Base-by-base conservation (phyloP, 2,888 invertebrate genomes). In the Steinernema scapterisci region DNA sequence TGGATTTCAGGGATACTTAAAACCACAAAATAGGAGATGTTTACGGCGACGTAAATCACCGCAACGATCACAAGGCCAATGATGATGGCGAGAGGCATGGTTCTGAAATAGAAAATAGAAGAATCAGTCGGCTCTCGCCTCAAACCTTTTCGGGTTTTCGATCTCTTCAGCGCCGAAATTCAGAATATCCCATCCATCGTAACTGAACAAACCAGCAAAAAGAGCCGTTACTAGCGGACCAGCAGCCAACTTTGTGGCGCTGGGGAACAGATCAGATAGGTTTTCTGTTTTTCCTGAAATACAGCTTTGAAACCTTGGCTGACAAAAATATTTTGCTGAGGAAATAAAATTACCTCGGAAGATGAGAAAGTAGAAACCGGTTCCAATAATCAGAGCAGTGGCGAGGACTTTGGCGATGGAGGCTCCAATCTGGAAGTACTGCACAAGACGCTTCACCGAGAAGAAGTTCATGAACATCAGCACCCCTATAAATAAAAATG, bases 151-250 rank as follows among this genome's bases (percentile, higher is more conserved):
- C 19, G 86, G 86, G 46, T 84, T 84, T 46, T 86, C 82, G 19
- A 86, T 81, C 71, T 86, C 86, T 48, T 83, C 85, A 23, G 81
- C 82, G 45, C 86, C 86, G 75, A 83, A 84, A 73, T 87, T 87
- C n/a, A 87, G 77, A 76, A 86, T 83, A 19, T 75, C 84, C 84
- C 84, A 86, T 0, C 86, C 86, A 74, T 86, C 86, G 72, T 86
- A 82, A 38, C 63, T 73, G 70, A 80, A 80, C 23, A 82, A 63
- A 9, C 77, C 84, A 45, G 84, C 81, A 73, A 86, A 86, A 7
- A 86, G 78, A 6, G 86, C 85, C 27, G 77, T 79, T 0, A 84
- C 85, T 63, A 83, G 75, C 5, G 80, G 45, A 6, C 81, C 81
- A 0, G 80, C 74, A 11, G 70, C 77, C 52, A 77, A 77, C 19